Percentiles rank a stretch among this genome's conserved stretches.
phyloP scores from a whole-genome alignment of 2,797 vertebrate species.

The Labroides dimidiatus region DNA sequence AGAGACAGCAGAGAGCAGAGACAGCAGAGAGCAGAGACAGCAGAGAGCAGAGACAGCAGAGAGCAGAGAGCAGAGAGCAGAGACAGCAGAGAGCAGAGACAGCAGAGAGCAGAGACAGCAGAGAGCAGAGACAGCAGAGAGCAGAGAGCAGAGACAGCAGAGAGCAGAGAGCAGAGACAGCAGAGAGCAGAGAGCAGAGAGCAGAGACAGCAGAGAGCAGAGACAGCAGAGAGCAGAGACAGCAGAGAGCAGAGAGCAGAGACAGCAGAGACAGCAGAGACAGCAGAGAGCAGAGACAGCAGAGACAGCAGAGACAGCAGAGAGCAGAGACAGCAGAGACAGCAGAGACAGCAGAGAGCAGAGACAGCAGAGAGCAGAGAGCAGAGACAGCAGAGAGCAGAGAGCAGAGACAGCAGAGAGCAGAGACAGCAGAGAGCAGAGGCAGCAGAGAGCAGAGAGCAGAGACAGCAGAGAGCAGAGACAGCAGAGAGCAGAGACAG shows the following conservation, averaged over 20 bases:
- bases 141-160: not conserved
- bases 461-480: slow-evolving; percentile 2
- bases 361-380: too few relatives aligned
- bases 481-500: too few relatives aligned
- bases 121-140: not conserved
- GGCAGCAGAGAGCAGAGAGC: too few relatives aligned
- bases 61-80: too few relatives aligned
- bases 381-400: slow-evolving; percentile 1
- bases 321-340: slow-evolving; percentile 1
- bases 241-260: too few relatives aligned
- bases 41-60: not conserved
- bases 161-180: slow-evolving; percentile 4
- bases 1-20: slow-evolving; percentile 2
- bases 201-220: not conserved
- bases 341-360: not conserved
- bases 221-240: slow-evolving; percentile 4
- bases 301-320: not conserved
- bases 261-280: slow-evolving; percentile 3
- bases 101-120: not conserved
- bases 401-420: not conserved
- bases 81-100: slow-evolving; percentile 4
- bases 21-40: slow-evolving; percentile 1
- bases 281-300: not conserved
- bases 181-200: too few relatives aligned
- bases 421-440: not conserved